Percentiles rank a stretch among this genome's conserved stretches.
Conservation (phyloP, 2,113 vertebrate species). For the Progne subis region DNA sequence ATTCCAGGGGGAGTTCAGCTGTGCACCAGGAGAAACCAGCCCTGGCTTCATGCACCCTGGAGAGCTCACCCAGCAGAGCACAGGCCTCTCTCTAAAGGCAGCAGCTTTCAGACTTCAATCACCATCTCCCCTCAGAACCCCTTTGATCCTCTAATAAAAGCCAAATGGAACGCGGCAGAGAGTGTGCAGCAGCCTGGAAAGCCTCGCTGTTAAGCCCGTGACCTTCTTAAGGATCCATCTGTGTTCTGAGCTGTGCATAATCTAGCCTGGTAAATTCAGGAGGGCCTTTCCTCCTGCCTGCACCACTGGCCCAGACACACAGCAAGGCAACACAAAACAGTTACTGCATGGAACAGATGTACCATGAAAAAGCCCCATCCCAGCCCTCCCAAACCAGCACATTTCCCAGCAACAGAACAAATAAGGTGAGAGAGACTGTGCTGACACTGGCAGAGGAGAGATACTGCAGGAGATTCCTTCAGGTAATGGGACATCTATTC, state of each 20-base stretch:
- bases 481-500: background rate
- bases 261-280: background rate
- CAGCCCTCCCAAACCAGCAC: background rate
- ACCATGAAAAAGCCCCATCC: background rate
- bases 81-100: background rate
- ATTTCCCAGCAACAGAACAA: background rate
- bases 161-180: background rate
- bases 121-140: background rate
- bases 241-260: background rate
- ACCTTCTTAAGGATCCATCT: background rate
- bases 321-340: background rate
- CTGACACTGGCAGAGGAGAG: background rate
- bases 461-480: background rate
- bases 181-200: conserved; percentile 33
- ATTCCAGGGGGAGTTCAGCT: background rate
- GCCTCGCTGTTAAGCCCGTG: background rate
- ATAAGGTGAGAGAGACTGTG: background rate
- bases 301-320: too few relatives aligned
- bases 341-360: background rate
- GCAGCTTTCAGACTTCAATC: conserved; percentile 6
- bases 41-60: background rate
- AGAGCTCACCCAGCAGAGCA: background rate
- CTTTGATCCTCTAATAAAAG: conserved; percentile 48
- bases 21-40: background rate
- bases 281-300: background rate